Base-by-base conservation (phyloP, 2,113 vertebrate genomes). In the Burhinus bistriatus region DNA sequence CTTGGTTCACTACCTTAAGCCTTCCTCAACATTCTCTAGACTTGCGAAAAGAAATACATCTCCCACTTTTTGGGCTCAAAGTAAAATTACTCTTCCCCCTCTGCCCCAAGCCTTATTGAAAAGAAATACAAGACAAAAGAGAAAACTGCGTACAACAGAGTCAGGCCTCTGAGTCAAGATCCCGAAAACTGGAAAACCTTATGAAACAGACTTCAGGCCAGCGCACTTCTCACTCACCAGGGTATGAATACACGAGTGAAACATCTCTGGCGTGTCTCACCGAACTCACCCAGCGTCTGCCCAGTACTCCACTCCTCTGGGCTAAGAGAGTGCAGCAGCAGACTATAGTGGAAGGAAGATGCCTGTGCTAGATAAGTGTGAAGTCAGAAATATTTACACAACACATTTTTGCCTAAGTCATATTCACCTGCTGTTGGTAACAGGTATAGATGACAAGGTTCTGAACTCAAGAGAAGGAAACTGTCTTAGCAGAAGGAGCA, bases 61-160 rank as follows among this genome's bases (percentile, higher is more conserved):
- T 49, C 21, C 49, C 22, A 23, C 49, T 49, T 49, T 49, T 49
- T 6, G 21, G 49, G 49, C 11, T 49, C 49, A 49, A 49, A 49
- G 11, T 23, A 49, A 49, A 21, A 49, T 49, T 49, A 49, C 21
- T 49, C 11, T 49, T 23, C 49, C 21, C 11, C 49, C 49, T 49
- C 49, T 49, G 49, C 21, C 22, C 22, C 22, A 49, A 49, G 27
- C 23, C 22, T 65, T 61, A 75, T 20, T 81, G 17, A 45, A 75
- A 78, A 78, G 15, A 81, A 90, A 70, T 14, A 22, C 0, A 45
- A 47, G 26, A 45, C 3, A 34, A 29, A 55, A 73, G 15, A 79
- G 9, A 30, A 9, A 68, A 68, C 6, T 29, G 15, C 0, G 0
- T 38, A n/a, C 13, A 81, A 40, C 9, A 54, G 38, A 55, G n/a